Conservation (phyloP, 2,797 vertebrate genomes). For the Heliangelus exortis region DNA sequence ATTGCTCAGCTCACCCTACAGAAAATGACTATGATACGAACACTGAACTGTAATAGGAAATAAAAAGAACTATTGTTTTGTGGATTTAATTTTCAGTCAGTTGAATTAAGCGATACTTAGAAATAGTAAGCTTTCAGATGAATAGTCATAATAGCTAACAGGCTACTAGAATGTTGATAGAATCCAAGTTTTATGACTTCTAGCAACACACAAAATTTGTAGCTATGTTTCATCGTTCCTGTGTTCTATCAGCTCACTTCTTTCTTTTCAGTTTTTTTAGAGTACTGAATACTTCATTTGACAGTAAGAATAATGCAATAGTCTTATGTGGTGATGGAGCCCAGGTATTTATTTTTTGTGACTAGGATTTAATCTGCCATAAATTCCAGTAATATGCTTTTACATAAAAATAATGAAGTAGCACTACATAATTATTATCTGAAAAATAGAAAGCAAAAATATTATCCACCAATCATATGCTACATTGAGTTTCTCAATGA, state of each 20-base stretch:
- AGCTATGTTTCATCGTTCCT: not conserved
- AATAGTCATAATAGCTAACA: not conserved
- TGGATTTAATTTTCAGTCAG: conserved; percentile 1
- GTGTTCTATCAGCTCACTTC: conserved; percentile 15
- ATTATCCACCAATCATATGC: not conserved
- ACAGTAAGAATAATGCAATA: not conserved
- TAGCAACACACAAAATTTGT: not conserved
- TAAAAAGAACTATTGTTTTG: conserved; percentile 4
- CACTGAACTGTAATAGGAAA: not conserved
- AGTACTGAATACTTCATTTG: not conserved
- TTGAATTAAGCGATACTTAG: conserved; percentile 37
- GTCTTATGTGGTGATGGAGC: not conserved
- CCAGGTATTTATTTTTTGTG: not conserved
- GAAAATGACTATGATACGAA: not conserved
- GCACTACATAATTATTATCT: not conserved
- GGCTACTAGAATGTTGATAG: conserved; percentile 5
- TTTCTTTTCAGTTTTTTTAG: conserved; percentile 31
- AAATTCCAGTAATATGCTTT: conserved; percentile 9
- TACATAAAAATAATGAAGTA: conserved; percentile 16
- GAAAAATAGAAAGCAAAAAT: not conserved
- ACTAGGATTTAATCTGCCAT: conserved; percentile 2
- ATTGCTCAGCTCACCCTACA: not conserved
- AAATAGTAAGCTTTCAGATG: not conserved
- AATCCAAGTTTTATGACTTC: not conserved
- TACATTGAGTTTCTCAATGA: not conserved